Evolutionary conservation across 2,888 invertebrate species (phyloP).

Genomic region (Rosalia funebris): DNA sequence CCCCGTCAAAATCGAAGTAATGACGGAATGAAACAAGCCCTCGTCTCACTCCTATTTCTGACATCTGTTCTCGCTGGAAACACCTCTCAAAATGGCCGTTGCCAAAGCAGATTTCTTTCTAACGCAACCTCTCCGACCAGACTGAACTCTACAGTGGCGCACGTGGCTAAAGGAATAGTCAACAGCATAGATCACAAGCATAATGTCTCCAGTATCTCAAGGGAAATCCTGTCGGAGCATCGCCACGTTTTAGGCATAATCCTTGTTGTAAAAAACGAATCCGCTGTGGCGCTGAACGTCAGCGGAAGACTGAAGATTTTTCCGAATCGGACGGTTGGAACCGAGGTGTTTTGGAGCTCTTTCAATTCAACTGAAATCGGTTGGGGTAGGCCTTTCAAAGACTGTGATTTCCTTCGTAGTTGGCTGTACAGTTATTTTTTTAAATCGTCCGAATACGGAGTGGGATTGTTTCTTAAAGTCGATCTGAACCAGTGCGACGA

Average conservation of each 20-base stretch:
- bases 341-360: slow-evolving; percentile 69
- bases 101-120: slow-evolving; percentile 55
- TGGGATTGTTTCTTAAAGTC: slow-evolving; percentile 63
- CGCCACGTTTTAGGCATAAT: slow-evolving; percentile 59
- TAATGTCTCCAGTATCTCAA: slow-evolving; percentile 56
- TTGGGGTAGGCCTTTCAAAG: slow-evolving; percentile 63
- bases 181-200: slow-evolving; percentile 39
- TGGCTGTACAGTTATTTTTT: slow-evolving; percentile 61
- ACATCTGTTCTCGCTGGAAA: slow-evolving; percentile 66
- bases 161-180: slow-evolving; percentile 46
- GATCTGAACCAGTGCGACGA: slow-evolving; percentile 80
- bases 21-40: slow-evolving; percentile 62
- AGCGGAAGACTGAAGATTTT: slow-evolving; percentile 54
- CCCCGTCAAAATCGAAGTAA: slow-evolving; percentile 48
- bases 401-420: slow-evolving; percentile 57
- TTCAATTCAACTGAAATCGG: slow-evolving; percentile 63
- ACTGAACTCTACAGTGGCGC: slow-evolving; percentile 53
- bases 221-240: slow-evolving; percentile 66
- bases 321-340: slow-evolving; percentile 59
- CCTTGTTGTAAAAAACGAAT: slow-evolving; percentile 58
- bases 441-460: slow-evolving; percentile 48
- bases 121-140: slow-evolving; percentile 58
- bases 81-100: slow-evolving; percentile 55
- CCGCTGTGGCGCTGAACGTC: slow-evolving; percentile 54
- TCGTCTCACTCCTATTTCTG: slow-evolving; percentile 61